These are phyloP conservation scores for Drosophila elegans DNA, from an alignment of 1,140 invertebrate genomes.

Conservation along the genomic window DNA sequence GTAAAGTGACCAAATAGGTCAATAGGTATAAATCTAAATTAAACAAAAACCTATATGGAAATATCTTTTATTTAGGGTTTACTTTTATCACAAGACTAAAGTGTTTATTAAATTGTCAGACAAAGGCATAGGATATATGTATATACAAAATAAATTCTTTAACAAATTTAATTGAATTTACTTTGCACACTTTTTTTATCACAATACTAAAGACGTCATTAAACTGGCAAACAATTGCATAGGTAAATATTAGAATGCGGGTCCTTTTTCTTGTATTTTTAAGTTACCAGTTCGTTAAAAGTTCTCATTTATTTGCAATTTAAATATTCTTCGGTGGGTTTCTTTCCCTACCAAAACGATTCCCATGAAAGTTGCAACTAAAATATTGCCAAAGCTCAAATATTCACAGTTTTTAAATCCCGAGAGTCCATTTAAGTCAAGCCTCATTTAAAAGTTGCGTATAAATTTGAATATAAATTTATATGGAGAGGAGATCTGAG, in stretches of 20 bases:
- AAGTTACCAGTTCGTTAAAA: neutral
- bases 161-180: too few relatives aligned
- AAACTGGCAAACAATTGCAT: neutral
- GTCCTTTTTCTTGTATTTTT: neutral
- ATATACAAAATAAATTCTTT: too few relatives aligned
- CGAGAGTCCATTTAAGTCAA: conserved; percentile 12
- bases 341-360: neutral
- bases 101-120: too few relatives aligned
- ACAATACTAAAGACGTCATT: too few relatives aligned
- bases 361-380: neutral
- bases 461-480: conserved; percentile 60
- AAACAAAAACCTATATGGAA: too few relatives aligned
- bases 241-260: neutral
- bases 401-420: conserved; percentile 5
- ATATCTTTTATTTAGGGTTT: too few relatives aligned
- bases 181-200: too few relatives aligned
- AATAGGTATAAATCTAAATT: too few relatives aligned
- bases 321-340: neutral
- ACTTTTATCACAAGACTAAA: too few relatives aligned
- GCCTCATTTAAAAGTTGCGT: conserved; percentile 39
- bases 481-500: conserved; percentile 29
- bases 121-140: too few relatives aligned
- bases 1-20: neutral
- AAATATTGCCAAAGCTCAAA: conserved; percentile 11
- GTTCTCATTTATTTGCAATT: neutral